Base-by-base conservation (phyloP, 2,888 invertebrate genomes). In the Adelognathus sp. region DNA sequence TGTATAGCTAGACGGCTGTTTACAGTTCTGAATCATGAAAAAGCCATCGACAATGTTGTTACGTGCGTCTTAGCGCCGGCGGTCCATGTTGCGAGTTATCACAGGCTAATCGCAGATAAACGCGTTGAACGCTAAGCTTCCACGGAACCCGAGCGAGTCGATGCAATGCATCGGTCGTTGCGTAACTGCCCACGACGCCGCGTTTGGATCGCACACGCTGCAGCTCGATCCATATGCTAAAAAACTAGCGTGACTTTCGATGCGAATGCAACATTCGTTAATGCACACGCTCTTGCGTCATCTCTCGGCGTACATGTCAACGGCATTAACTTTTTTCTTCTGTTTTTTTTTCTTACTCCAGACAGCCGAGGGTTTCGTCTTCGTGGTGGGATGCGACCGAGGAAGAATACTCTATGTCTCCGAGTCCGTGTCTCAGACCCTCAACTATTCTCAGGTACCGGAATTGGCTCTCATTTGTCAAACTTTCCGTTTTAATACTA, bases 311-410 rank as follows among this genome's bases (percentile, higher is more conserved):
- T 36, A 67, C 36, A 39, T 39, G 29, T 39, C 5, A 70, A 69
- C 29, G 31, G 16, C 24, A 29, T 69, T 46, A n/a, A 9, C 33
- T 18, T 18, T 9, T 29, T 18, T 14, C 27, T n/a, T 3, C 33
- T 63, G 1, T 61, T 16, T 52, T n/a, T 61, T 16, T n/a, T 44
- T 61, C 64, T 39, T 18, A n/a, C 72, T 72, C 16, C 93, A 97
- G 94, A 96, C 96, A 1, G 97, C 97, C 2, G 97, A 98, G 91
- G 96, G 97, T 63, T 98, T 98, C 92, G 92, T 98, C 46, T 96
- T 98, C 88, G 98, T 98, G 2, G 97, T 98, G 27, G 97, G 97
- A 83, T 98, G 98, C 92, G 98, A 98, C 92, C 93, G 98, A 81
- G 98, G 98, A 11, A 93, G 97, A 81, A 96, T 98, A 85, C 93